A percentile compares a stretch with the other conserved stretches of the same genome.
Conservation (phyloP, 2,888 invertebrate species). For the Podotricha telesiphe region DNA sequence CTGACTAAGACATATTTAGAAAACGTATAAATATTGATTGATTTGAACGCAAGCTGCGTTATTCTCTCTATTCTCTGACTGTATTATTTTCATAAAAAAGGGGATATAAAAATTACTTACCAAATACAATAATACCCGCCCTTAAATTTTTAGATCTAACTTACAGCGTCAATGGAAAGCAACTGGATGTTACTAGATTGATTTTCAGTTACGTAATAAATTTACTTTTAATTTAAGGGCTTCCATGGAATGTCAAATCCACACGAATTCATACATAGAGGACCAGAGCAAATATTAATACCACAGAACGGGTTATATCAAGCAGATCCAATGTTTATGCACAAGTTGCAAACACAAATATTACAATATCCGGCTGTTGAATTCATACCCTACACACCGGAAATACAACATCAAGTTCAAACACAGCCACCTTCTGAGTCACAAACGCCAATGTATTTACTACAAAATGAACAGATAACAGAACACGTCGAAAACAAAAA, state of each 20-base stretch:
- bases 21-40: no score
- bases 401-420: constrained; percentile 51
- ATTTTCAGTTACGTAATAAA: no score
- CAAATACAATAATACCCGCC: no score
- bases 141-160: no score
- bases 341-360: constrained; percentile 72
- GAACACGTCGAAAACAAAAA: constrained; percentile 61
- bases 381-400: constrained; percentile 73
- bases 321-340: constrained; percentile 77
- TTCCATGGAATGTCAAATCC: constrained; percentile 61
- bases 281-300: constrained; percentile 68
- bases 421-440: constrained; percentile 45
- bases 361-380: constrained; percentile 71
- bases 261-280: constrained; percentile 64
- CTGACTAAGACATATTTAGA: no score
- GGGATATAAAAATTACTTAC: no score
- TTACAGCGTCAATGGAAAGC: no score
- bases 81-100: no score
- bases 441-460: constrained; percentile 56
- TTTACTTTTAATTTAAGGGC: constrained; percentile 50
- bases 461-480: constrained; percentile 65
- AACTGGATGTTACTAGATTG: no score
- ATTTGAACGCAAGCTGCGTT: no score
- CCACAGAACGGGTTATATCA: constrained; percentile 77
- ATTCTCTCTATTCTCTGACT: no score